Evolutionary conservation across 2,113 vertebrate species (phyloP), one percentile per base, ranked within the genome.

Genomic region (Tringa solitaria): DNA sequence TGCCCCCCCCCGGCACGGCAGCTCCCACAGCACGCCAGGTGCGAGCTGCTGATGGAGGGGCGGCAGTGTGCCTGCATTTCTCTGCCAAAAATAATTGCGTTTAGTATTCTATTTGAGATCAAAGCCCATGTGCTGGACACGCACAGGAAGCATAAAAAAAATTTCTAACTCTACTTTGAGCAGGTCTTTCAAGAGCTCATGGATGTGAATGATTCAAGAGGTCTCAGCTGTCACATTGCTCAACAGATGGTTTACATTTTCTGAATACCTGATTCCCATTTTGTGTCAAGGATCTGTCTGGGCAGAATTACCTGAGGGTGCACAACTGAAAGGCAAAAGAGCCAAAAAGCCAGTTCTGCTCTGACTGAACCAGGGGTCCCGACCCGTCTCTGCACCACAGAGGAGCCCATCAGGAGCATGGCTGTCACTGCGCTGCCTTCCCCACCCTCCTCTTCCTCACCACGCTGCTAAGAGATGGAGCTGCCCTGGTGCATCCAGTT

Each of bases 341-440:
- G 15, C 41, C 59, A 41, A 37, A 78, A 79, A 37, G 50, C 7
- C 59, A 61, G 7, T 17, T 89, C 60, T 84, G 16, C 54, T 78
- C 64, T 67, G 32, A 19, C 14, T 2, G 2, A 51, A 70, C 11
- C 3, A 28, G 8, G 9, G n/a, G 8, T 3, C 9, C 10, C 4
- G 24, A 20, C 8, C 7, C 68, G 78, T 60, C 54, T 76, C 24
- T 51, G 17, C 28, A 60, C 16, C 28, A 56, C 37, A 39, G 32
- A 57, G 14, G 19, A 12, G 10, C 19, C 10, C 46, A 63, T 35
- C 19, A 51, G 43, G 51, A 73, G 23, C 2, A 2, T 10, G 33
- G 35, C 41, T 63, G 27, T 21, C 28, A 26, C 33, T 35, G 24
- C 9, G 2, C 15, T 60, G 35, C 50, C 54, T 80, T 84, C 54